phyloP scores from a whole-genome alignment of 2,888 invertebrate genomes.

The Oxycera nigricornis region DNA sequence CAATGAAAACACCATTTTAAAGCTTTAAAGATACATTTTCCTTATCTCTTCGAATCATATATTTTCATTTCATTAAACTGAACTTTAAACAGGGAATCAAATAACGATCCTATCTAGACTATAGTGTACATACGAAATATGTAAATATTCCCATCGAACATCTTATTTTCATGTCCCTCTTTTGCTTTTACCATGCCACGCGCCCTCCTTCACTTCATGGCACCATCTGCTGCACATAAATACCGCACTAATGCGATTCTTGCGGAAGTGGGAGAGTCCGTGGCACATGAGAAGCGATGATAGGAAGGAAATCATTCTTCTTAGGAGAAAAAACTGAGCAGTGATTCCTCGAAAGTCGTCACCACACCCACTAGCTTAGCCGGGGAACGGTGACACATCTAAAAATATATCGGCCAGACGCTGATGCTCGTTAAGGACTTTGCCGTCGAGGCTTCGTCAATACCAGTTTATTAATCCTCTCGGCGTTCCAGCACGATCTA shows the following conservation, averaged over 20 bases:
- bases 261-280: slow-evolving; percentile 23
- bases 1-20: no score
- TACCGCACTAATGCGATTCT: slow-evolving; percentile 24
- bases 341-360: slow-evolving; percentile 7
- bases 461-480: slow-evolving; percentile 16
- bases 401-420: slow-evolving; percentile 5
- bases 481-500: neutral
- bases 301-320: slow-evolving; percentile 34
- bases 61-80: no score
- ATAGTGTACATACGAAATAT: neutral
- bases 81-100: no score
- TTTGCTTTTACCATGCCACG: slow-evolving; percentile 18
- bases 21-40: no score
- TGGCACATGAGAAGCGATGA: slow-evolving; percentile 14
- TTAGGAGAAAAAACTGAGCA: neutral
- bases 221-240: slow-evolving; percentile 38
- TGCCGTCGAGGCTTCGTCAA: neutral
- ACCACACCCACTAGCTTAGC: neutral
- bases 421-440: neutral
- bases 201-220: slow-evolving; percentile 17
- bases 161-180: neutral
- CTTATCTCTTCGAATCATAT: no score
- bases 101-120: slow-evolving; percentile 6
- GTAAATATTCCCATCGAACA: neutral
- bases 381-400: neutral